Conservation (phyloP, 2,797 vertebrate genomes). For the Parauchenoglanis punctatus region DNA sequence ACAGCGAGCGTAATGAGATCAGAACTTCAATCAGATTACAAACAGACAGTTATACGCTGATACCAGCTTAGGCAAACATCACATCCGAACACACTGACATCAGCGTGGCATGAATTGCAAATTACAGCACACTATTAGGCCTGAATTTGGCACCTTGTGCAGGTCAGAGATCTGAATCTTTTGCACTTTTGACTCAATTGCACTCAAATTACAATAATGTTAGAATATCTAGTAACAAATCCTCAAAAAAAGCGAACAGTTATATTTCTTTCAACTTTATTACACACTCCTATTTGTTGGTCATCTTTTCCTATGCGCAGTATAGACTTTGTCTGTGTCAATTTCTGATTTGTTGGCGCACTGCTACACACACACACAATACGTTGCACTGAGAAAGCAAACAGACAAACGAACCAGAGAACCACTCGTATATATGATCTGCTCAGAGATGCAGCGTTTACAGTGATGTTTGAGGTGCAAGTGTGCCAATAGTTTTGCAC, state of each 20-base stretch:
- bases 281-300: neutral
- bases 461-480: neutral
- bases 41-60: conserved; percentile 16
- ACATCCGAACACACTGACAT: neutral
- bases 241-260: neutral
- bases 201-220: neutral
- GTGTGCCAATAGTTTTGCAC: neutral
- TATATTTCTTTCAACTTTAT: neutral
- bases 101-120: neutral
- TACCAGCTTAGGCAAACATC: neutral
- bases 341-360: too few relatives aligned
- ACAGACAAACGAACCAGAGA: neutral
- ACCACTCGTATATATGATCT: neutral
- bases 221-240: neutral
- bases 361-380: neutral
- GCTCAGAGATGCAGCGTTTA: neutral
- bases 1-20: conserved; percentile 8
- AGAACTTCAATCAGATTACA: conserved; percentile 42
- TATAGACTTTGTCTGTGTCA: neutral
- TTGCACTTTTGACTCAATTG: neutral
- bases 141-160: neutral
- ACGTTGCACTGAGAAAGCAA: neutral
- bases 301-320: neutral
- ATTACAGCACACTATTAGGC: neutral
- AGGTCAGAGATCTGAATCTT: neutral